A percentile compares a stretch with the other conserved stretches of the same genome.
Conservation (phyloP, 2,888 invertebrate species). For the Diarsia dahlii region DNA sequence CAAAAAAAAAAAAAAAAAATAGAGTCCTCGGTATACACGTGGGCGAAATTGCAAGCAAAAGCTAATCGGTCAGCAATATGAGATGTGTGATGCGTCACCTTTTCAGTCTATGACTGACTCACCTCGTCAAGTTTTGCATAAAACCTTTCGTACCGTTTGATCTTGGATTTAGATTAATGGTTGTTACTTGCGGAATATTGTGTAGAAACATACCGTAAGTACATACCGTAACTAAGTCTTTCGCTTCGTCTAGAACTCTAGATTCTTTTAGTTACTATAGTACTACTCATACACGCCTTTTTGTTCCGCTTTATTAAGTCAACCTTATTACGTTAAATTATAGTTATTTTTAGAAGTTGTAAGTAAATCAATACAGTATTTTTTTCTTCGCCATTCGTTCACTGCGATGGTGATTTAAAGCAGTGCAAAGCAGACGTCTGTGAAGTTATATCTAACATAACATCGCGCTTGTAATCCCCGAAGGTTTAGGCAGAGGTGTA, state of each 20-base stretch:
- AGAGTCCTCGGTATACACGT: neutral
- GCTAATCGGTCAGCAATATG: neutral
- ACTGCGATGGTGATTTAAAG: neutral
- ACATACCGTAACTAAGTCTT: constrained; percentile 16
- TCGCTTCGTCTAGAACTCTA: constrained; percentile 20
- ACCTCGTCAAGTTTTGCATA: neutral
- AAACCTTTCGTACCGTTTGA: constrained; percentile 12
- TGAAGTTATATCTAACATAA: neutral
- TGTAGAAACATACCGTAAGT: constrained; percentile 9
- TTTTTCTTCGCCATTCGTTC: neutral
- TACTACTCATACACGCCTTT: constrained; percentile 17
- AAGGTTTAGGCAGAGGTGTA: no score
- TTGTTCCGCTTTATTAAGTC: constrained; percentile 32
- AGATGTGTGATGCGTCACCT: neutral
- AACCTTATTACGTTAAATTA: neutral
- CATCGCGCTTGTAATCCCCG: no score
- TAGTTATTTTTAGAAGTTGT: no score
- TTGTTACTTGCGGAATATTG: constrained; percentile 26
- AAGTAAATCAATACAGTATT: neutral
- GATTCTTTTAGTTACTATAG: neutral
- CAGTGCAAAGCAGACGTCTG: neutral
- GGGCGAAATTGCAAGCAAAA: neutral
- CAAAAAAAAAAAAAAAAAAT: no score
- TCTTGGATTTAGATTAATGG: constrained; percentile 14
- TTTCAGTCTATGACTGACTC: neutral